Evolutionary conservation across 1,140 invertebrate genomes (phyloP).

Genomic region (Leptinotarsa defecta): DNA sequence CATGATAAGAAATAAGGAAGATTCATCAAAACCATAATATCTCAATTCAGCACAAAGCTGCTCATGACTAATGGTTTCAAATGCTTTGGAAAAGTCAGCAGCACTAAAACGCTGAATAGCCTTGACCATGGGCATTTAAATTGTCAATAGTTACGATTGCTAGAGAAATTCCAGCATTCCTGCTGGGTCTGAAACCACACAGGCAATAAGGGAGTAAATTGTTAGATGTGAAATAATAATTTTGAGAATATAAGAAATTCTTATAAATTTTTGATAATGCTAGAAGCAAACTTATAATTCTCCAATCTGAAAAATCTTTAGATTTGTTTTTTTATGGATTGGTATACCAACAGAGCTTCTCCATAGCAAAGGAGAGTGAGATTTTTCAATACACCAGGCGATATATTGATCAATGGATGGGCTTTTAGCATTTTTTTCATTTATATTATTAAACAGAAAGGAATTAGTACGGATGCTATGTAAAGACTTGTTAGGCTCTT

Average conservation of each 20-base stretch:
- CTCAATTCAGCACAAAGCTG: no score
- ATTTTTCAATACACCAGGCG: constrained; percentile 14
- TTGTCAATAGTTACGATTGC: constrained; percentile 15
- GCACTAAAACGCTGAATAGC: no score
- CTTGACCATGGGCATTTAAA: constrained; percentile 12
- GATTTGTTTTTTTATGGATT: constrained; percentile 22
- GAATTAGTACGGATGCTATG: neutral
- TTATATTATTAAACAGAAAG: constrained; percentile 11
- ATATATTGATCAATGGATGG: no score
- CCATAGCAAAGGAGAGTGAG: constrained; percentile 19
- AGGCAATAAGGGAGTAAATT: constrained; percentile 23
- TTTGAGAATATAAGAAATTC: constrained; percentile 28
- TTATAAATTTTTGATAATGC: constrained; percentile 35
- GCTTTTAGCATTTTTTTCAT: neutral
- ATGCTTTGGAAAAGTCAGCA: no score
- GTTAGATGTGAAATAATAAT: constrained; percentile 23
- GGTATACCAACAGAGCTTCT: constrained; percentile 10
- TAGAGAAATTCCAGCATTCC: constrained; percentile 19
- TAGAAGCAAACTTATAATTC: constrained; percentile 38
- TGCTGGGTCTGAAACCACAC: constrained; percentile 25
- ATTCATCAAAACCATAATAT: no score
- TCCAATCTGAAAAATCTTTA: constrained; percentile 27
- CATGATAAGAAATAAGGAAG: no score
- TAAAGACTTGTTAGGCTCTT: neutral
- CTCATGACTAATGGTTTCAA: no score